Evolutionary conservation across 2,888 invertebrate species (phyloP), one percentile per base, ranked within the genome.

Genomic region (Tachystola acroxantha): DNA sequence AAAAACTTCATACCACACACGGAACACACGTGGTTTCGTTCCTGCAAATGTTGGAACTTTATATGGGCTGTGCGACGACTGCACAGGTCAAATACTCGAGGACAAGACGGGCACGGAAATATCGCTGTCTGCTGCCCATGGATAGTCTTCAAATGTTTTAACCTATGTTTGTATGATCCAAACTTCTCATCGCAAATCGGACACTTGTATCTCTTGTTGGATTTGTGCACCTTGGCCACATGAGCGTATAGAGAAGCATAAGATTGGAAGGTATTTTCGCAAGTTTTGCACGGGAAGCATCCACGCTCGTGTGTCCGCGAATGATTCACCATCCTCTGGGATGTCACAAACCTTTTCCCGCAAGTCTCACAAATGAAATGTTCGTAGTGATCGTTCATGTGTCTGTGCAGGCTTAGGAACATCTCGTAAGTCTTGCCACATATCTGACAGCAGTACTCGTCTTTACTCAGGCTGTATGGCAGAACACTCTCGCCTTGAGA

Each of bases 1-100:
- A 88, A 88, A 46, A 89, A 89, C 50, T 87, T 86, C 71, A 86
- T 88, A 0, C 84, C 78, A 31, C 89, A 89, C 1, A 80, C 69
- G 0, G 76, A 58, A 46, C 89, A 89, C 0, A 85, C 62, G 40
- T 87, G 88, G 24, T 81, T 88, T 39, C 75, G 67, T 50, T 76
- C 89, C 56, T 73, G 87, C 34, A 74, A 58, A 50, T 79, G 89
- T 53, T 72, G 80, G 25, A 74, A 79, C 3, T 75, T 60, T 10
- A 86, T 73, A 37, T 87, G 87, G 0, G 80, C 74, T 0, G 82
- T 85, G 5, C 85, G 53, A 1, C 75, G 59, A 37, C 85, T 85
- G 52, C 82, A 82, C 1, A 84, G 49, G 28, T 82, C 84, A 36
- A 85, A 86, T 1, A 84, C 77, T 45, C 66, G 71, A 0, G 78